Percentiles rank a stretch among this genome's conserved stretches.
Evolutionary conservation across 2,797 vertebrate species (phyloP).

Genomic region (Anniella stebbinsi): DNA sequence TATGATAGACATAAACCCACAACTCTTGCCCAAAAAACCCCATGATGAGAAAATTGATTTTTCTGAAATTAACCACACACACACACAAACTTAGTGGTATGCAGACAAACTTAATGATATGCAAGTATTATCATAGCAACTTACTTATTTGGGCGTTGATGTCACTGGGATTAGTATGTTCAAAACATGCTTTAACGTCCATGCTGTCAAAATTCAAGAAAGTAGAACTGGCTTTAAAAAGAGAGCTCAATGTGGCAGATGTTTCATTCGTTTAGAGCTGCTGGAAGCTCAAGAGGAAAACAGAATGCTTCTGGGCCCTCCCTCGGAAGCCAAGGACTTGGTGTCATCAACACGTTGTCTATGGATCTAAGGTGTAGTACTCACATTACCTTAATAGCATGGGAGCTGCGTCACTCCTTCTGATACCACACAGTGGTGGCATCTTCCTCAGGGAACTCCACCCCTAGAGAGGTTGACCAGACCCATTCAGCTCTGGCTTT

Average conservation of each 20-base stretch:
- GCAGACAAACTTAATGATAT: background rate
- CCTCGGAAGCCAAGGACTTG: background rate
- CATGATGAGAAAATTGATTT: background rate
- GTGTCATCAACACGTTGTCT: background rate
- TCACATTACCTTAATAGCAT: background rate
- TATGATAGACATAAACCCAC: background rate
- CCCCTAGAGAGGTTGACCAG: too few relatives aligned
- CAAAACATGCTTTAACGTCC: constrained; percentile 89
- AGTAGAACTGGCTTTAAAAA: constrained; percentile 16
- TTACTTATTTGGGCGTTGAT: constrained; percentile 91
- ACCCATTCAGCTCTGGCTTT: too few relatives aligned
- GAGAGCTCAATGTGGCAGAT: background rate
- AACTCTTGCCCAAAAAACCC: background rate
- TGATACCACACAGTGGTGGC: too few relatives aligned
- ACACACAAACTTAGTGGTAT: background rate
- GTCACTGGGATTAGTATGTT: constrained; percentile 85
- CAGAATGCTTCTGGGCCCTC: too few relatives aligned
- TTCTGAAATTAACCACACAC: background rate
- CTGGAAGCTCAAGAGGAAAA: background rate
- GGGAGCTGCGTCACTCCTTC: background rate
- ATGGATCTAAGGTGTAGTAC: background rate
- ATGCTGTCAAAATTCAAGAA: constrained; percentile 83
- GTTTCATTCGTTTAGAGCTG: background rate
- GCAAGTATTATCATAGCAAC: constrained; percentile 66
- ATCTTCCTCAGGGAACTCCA: too few relatives aligned